Conservation (phyloP, 2,888 invertebrate species). For the Apamea crenata region DNA sequence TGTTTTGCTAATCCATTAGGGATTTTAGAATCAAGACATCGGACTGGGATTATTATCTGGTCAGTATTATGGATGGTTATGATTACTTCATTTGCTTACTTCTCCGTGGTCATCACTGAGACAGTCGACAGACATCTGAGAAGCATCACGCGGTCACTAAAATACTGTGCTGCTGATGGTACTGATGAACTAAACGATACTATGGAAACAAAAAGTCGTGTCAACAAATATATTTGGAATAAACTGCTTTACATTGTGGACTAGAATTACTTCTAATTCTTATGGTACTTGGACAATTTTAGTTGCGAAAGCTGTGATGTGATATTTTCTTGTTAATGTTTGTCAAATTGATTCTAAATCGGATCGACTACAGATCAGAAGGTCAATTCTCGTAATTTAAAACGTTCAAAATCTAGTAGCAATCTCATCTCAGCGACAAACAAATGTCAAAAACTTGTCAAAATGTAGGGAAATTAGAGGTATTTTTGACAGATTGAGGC, state of each 20-base stretch:
- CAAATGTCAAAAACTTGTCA: too few species aligned
- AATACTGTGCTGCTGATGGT: slow-evolving; percentile 80
- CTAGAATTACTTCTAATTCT: slow-evolving; percentile 63
- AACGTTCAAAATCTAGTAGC: too few species aligned
- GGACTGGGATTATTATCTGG: neutral
- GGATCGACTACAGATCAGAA: slow-evolving; percentile 5
- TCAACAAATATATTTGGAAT: slow-evolving; percentile 77
- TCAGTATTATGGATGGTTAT: neutral
- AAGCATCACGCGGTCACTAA: slow-evolving; percentile 77
- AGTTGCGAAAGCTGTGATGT: slow-evolving; percentile 67
- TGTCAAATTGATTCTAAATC: slow-evolving; percentile 21
- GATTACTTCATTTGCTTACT: slow-evolving; percentile 40
- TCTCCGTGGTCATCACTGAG: slow-evolving; percentile 45
- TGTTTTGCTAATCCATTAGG: neutral
- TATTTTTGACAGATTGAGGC: too few species aligned
- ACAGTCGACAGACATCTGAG: slow-evolving; percentile 79
- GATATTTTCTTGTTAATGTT: slow-evolving; percentile 30
- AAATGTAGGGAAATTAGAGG: too few species aligned
- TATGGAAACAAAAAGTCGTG: slow-evolving; percentile 78
- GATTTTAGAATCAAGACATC: neutral
- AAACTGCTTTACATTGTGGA: slow-evolving; percentile 69
- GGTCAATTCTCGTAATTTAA: too few species aligned
- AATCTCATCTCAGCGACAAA: too few species aligned
- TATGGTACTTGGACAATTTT: slow-evolving; percentile 56
- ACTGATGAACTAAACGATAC: slow-evolving; percentile 76